Conservation (phyloP, 2,888 invertebrate species). For the Ennomos quercinarius region DNA sequence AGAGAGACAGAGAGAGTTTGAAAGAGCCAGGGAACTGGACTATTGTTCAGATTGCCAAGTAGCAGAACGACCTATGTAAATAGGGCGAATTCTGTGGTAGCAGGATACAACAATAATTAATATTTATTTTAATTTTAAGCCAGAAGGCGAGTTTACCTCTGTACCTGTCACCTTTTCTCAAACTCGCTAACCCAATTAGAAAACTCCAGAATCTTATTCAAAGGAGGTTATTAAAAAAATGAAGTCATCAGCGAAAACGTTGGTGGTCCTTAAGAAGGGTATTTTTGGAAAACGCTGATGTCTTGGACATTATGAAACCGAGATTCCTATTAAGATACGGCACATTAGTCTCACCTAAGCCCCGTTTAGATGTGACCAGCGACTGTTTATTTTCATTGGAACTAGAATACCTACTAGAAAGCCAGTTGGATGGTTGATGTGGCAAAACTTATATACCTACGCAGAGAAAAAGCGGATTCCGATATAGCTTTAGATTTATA, state of each 20-base stretch:
- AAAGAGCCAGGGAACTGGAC: no score
- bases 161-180: conserved; percentile 17
- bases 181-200: conserved; percentile 49
- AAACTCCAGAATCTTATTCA: conserved; percentile 57
- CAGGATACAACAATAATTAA: no score
- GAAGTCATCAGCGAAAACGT: conserved; percentile 67
- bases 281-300: conserved; percentile 81
- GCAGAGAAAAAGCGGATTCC: no score
- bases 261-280: conserved; percentile 60
- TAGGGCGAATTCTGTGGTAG: no score
- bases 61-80: no score
- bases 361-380: conserved; percentile 47
- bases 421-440: not conserved
- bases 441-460: no score
- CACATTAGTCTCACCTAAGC: conserved; percentile 74
- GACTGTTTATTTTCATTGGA: not conserved
- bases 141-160: no score
- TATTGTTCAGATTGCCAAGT: no score
- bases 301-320: conserved; percentile 78
- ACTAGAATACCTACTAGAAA: not conserved
- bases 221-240: conserved; percentile 71
- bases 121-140: no score
- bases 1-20: no score
- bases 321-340: conserved; percentile 83
- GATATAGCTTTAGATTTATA: no score